These are phyloP conservation scores for Pipistrellus nathusii DNA, from an alignment of 2,797 vertebrate genomes.

Conservation along the genomic window DNA sequence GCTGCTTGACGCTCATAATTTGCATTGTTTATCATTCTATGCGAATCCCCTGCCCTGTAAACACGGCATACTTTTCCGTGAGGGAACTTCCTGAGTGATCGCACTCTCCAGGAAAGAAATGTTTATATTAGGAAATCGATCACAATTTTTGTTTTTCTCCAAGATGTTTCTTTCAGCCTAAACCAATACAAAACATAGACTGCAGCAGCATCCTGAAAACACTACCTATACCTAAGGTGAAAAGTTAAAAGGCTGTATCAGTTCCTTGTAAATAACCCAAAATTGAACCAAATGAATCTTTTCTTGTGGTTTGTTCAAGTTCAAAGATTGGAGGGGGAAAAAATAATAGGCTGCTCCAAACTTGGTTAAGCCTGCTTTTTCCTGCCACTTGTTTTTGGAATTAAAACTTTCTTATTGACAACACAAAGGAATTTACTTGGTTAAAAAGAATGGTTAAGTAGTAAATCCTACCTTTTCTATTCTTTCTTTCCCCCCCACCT, in stretches of 20 bases:
- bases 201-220: not conserved
- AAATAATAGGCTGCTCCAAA: not conserved
- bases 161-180: constrained; percentile 59
- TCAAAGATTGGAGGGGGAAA: not conserved
- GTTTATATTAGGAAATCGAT: constrained; percentile 77
- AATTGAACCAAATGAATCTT: constrained; percentile 9
- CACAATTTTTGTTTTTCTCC: constrained; percentile 71
- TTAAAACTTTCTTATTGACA: constrained; percentile 17
- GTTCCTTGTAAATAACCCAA: not conserved
- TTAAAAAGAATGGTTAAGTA: constrained; percentile 58
- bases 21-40: constrained; percentile 35
- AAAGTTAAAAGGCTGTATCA: constrained; percentile 13
- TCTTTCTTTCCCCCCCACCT: not conserved
- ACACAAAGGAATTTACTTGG: not conserved
- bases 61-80: constrained; percentile 1
- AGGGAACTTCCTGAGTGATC: constrained; percentile 60
- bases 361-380: not conserved
- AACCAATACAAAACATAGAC: not conserved
- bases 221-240: not conserved
- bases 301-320: not conserved
- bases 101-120: constrained; percentile 50
- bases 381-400: not conserved
- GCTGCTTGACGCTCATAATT: not conserved
- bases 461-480: constrained; percentile 2
- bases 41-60: constrained; percentile 43